Conservation (phyloP, 2,113 vertebrate species). For the Siphamia tubifer region DNA sequence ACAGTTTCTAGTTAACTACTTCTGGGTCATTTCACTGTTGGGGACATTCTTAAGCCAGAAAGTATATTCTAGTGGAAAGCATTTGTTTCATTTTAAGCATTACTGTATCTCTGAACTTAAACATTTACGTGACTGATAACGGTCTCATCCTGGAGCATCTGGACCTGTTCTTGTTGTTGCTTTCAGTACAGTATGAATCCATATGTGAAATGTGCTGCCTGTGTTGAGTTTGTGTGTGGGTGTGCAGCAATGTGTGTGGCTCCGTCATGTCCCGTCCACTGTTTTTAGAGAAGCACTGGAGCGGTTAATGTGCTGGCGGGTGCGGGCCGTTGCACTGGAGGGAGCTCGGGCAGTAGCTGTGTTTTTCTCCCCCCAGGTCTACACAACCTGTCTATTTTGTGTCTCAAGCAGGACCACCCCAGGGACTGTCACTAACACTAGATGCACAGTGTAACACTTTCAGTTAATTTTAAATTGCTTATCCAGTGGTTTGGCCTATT, state of each 20-base stretch:
- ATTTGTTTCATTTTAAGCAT: no score
- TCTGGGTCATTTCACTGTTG: no score
- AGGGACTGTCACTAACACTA: constrained; percentile 1
- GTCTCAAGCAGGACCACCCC: constrained; percentile 26
- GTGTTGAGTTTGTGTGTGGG: constrained; percentile 12
- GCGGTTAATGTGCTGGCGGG: constrained; percentile 62
- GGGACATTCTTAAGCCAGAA: no score
- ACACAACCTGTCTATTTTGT: constrained; percentile 65
- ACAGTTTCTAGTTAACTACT: no score
- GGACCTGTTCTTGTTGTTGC: neutral
- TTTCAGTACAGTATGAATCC: constrained; percentile 9
- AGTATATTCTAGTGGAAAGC: no score
- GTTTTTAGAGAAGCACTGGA: constrained; percentile 55
- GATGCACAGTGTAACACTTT: neutral
- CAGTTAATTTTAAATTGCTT: neutral
- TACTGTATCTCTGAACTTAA: neutral
- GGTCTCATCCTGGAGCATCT: neutral
- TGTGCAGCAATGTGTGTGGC: constrained; percentile 27
- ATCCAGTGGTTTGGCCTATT: neutral
- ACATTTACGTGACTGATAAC: neutral
- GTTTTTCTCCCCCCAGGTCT: constrained; percentile 48
- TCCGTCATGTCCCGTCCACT: constrained; percentile 34
- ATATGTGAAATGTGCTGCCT: constrained; percentile 24
- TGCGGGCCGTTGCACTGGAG: constrained; percentile 53
- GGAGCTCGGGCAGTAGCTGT: constrained; percentile 44